Evolutionary conservation across 2,113 vertebrate genomes (phyloP), one percentile per base, ranked within the genome.

Genomic region (Pseudolaguvia tuberculata): DNA sequence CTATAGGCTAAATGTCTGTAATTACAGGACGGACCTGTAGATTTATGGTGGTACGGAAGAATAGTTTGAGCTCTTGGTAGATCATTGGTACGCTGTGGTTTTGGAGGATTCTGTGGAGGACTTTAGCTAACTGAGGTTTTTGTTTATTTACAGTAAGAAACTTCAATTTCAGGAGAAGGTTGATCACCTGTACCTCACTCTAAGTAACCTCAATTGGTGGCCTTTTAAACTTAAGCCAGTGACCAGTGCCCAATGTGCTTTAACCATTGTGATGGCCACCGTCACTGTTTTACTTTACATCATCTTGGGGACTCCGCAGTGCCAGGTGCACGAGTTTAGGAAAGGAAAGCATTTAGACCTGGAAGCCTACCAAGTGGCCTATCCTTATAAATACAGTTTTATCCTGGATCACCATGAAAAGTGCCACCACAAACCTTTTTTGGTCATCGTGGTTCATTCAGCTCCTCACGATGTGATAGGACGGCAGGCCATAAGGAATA

Each of bases 401-500:
- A 75, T 90, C 51, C 75, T 91, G 51, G 89, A 90, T 48, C 78
- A 88, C 27, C 86, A 84, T 0, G 31, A 72, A 0, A 87, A 85
- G 5, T 91, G 88, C 69, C 25, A 1, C 0, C 59, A 21, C 17
- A 18, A 53, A 0, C 91, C 91, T 0, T 92, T 92, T 78, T 23
- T 94, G 80, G 79, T 94, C 47, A 57, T 93, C 29, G 73, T 93
- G 8, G 81, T 29, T 50, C 89, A 85, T 0, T 76, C 86, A 5
- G 80, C 80, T 1, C 85, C 89, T 3, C 0, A 21, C 0, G 68
- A 90, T 1, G 0, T 9, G 0, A 51, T 5, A 0, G 70, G 48
- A 0, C 76, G 93, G 0, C 1, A 82, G 0, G 51, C 59, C 82
- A 88, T 94, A 58, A 86, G 92, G 8, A 77, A 51, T n/a, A 93